Evolutionary conservation across 92 coral and sea anemone species (phyloP).

Genomic region (Desmophyllum pertusum): DNA sequence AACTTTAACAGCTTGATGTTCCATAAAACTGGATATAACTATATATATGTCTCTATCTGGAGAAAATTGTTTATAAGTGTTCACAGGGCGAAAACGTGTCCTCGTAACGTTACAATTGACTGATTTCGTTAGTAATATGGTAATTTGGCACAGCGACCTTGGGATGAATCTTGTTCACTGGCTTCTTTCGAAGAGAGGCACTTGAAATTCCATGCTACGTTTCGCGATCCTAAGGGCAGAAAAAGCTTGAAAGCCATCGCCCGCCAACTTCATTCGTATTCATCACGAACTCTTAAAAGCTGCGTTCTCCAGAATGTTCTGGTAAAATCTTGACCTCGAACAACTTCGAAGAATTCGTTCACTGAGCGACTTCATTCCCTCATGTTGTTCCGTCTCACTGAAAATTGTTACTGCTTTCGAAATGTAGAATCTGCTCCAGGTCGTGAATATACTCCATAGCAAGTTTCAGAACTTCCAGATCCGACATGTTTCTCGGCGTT

Average conservation of each 20-base stretch:
- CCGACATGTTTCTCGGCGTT: constrained; percentile 54
- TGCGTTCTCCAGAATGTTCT: constrained; percentile 9
- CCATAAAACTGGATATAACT: constrained; percentile 28
- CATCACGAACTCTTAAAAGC: background rate
- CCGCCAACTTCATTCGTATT: background rate
- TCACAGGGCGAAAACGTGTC: background rate
- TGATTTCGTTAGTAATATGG: background rate
- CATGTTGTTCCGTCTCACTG: constrained; percentile 15
- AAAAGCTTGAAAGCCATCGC: background rate
- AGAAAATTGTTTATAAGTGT: constrained; percentile 1
- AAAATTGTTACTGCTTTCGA: constrained; percentile 22
- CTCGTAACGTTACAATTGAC: background rate
- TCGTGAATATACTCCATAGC: constrained; percentile 65
- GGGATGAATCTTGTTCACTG: background rate
- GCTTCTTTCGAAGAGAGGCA: background rate
- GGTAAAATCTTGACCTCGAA: constrained; percentile 1
- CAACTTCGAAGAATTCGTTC: background rate
- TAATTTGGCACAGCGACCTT: constrained; percentile 4
- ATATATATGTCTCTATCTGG: background rate
- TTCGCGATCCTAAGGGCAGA: background rate
- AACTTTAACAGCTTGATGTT: background rate
- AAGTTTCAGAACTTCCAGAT: constrained; percentile 57
- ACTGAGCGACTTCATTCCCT: background rate
- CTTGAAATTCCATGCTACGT: background rate
- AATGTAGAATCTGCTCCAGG: constrained; percentile 53